Evolutionary conservation across 2,888 invertebrate genomes (phyloP).

Genomic region (Leucoma salicis): DNA sequence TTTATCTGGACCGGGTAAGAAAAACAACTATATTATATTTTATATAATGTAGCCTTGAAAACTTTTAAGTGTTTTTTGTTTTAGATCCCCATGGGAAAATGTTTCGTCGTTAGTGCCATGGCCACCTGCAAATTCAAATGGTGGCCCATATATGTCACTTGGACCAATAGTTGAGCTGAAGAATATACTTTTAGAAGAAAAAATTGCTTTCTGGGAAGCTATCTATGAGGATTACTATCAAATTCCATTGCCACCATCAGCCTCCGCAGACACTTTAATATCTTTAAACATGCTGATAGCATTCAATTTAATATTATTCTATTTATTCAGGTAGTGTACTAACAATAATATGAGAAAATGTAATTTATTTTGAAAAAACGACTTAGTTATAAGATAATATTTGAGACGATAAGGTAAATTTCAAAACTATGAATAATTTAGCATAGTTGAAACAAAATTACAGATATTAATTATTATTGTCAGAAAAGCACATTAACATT

Average conservation of each 20-base stretch:
- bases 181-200: constrained; percentile 25
- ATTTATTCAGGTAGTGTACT: too few relatives aligned
- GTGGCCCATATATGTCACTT: constrained; percentile 44
- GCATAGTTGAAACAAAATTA: too few relatives aligned
- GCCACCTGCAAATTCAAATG: constrained; percentile 30
- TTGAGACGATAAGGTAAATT: too few relatives aligned
- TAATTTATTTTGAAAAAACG: too few relatives aligned
- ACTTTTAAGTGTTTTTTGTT: constrained; percentile 2
- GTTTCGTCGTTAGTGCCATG: constrained; percentile 31
- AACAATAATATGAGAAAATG: too few relatives aligned
- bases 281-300: background rate
- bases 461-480: too few relatives aligned
- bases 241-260: constrained; percentile 34
- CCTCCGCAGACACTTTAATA: background rate
- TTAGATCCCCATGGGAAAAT: constrained; percentile 39
- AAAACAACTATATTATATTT: background rate
- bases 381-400: too few relatives aligned
- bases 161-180: constrained; percentile 29
- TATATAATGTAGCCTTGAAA: background rate
- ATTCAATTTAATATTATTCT: background rate
- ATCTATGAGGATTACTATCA: constrained; percentile 44
- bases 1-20: constrained; percentile 39
- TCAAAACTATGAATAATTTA: too few relatives aligned
- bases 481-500: too few relatives aligned
- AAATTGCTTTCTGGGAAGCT: constrained; percentile 43